Evolutionary conservation across 2,888 invertebrate genomes (phyloP).

Genomic region (Myopa tessellatipennis): DNA sequence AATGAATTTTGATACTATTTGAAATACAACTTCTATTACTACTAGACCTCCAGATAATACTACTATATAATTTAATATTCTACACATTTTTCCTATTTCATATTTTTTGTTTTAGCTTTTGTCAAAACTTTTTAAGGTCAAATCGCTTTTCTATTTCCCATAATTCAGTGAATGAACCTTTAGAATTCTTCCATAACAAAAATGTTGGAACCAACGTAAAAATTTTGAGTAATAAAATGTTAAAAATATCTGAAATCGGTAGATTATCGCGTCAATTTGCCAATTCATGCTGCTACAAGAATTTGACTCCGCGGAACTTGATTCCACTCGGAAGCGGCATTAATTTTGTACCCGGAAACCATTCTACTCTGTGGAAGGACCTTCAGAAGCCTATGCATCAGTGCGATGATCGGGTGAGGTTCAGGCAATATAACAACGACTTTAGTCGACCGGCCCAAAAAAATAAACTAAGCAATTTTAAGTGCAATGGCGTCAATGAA

Average conservation of each 20-base stretch:
- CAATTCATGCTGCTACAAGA: slow-evolving; percentile 40
- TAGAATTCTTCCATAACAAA: too few relatives aligned
- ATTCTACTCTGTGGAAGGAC: background rate
- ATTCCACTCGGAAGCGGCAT: background rate
- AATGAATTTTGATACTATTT: too few relatives aligned
- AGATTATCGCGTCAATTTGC: slow-evolving; percentile 39
- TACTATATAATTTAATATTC: too few relatives aligned
- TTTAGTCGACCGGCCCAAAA: slow-evolving; percentile 14
- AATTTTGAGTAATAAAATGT: slow-evolving; percentile 38
- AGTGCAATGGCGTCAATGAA: slow-evolving; percentile 30
- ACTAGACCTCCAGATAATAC: too few relatives aligned
- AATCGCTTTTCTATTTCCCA: background rate
- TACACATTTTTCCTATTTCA: too few relatives aligned
- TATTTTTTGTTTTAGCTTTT: background rate
- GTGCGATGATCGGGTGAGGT: slow-evolving; percentile 19
- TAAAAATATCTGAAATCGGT: slow-evolving; percentile 35
- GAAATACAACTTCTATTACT: too few relatives aligned
- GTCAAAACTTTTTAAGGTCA: background rate
- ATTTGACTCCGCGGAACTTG: slow-evolving; percentile 37
- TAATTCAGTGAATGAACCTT: background rate
- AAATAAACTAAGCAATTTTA: background rate
- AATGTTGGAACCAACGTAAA: slow-evolving; percentile 11
- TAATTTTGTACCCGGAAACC: background rate
- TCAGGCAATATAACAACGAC: slow-evolving; percentile 25
- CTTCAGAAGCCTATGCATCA: background rate